Percentiles rank a stretch among this genome's conserved stretches.
Conservation (phyloP, 2,797 vertebrate species). For the Scyliorhinus canicula region DNA sequence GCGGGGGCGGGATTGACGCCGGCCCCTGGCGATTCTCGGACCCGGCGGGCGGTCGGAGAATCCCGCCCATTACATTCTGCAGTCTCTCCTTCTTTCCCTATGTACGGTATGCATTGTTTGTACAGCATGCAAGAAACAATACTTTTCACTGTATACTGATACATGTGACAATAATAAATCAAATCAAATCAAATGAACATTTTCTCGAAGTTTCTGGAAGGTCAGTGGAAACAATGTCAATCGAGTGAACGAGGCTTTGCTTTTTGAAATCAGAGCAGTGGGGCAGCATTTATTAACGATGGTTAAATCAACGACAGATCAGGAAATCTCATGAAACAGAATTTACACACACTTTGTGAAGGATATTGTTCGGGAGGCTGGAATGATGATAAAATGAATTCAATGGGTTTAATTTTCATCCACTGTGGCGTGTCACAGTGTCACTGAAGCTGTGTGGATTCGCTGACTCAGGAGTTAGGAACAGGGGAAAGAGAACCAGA, state of each 20-base stretch:
- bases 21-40: too few relatives aligned
- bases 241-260: background rate
- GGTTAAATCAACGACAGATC: background rate
- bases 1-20: too few relatives aligned
- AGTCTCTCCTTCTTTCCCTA: too few relatives aligned
- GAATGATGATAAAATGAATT: background rate
- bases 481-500: background rate
- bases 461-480: background rate
- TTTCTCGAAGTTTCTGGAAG: background rate
- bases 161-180: too few relatives aligned
- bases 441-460: background rate
- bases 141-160: too few relatives aligned
- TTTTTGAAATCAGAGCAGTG: background rate
- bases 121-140: too few relatives aligned
- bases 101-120: too few relatives aligned
- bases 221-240: background rate
- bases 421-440: too few relatives aligned
- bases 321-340: background rate
- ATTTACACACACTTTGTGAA: background rate
- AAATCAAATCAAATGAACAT: too few relatives aligned
- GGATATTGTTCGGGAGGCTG: background rate
- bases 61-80: too few relatives aligned
- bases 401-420: background rate
- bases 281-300: background rate
- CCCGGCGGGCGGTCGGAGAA: too few relatives aligned